Evolutionary conservation across 92 coral and sea anemone species (phyloP), one percentile per base, ranked within the genome.

Genomic region (Ricordea florida): DNA sequence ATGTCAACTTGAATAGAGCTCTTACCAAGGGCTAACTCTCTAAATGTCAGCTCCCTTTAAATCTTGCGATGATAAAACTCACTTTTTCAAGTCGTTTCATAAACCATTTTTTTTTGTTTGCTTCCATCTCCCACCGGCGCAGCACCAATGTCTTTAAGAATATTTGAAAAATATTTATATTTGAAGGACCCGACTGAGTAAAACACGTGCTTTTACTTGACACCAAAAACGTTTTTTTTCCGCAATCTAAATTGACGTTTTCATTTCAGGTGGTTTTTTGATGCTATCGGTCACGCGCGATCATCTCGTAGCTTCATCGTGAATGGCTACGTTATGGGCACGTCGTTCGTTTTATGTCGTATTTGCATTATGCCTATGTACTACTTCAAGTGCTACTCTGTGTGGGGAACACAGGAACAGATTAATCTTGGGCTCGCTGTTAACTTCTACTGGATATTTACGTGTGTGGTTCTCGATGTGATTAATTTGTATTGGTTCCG

Each of bases 401-500:
- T 75, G 0, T 94, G 94, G 94, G 80, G 71, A 20, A 68, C 81
- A 2, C 81, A 88, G 4, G 86, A 76, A 18, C 89, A 88, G 40
- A 47, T 23, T 8, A 63, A 61, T 9, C 57, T 94, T 27, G 98
- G 98, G 16, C 57, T 71, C 8, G 21, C 78, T 3, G 7, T 82
- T 5, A 80, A 78, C 49, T 56, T 73, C 11, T 59, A 66, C 45
- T 90, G 97, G 97, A 78, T 94, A 36, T 34, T 62, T 9, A 88
- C 94, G 5, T 86, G 92, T 56, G 63, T 72, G 14, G 82, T 82
- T 34, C 66, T 94, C 46, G 98, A 94, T 65, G 36, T 63, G 10
- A 81, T 94, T 20, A 94, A 94, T 72, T 64, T 86, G 43, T 91
- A 78, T 58, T 94, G 98, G 98, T 87, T 94, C 75, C 28, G 27